phyloP scores from a whole-genome alignment of 23 tunicate species.

The Oikopleura dioica region DNA sequence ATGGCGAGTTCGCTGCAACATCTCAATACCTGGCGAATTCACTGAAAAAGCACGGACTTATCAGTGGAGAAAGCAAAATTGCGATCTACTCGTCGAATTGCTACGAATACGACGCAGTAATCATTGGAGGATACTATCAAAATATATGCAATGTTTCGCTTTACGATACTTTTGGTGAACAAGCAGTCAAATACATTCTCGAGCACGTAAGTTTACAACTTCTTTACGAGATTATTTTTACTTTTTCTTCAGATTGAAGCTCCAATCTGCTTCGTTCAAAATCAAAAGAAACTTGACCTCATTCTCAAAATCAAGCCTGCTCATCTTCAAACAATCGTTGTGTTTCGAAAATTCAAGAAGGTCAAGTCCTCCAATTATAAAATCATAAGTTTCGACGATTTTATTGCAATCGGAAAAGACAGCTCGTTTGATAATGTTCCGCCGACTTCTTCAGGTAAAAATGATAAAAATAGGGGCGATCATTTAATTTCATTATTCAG shows the following conservation, averaged over 20 bases:
- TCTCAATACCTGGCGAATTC: too few species aligned
- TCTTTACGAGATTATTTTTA: too few species aligned
- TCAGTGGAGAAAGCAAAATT: too few species aligned
- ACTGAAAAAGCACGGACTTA: too few species aligned
- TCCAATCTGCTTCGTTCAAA: neutral
- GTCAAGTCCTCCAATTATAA: too few species aligned
- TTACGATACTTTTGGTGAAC: conserved; percentile 75
- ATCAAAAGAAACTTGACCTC: neutral
- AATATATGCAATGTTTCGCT: conserved; percentile 27
- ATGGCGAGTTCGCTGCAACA: too few species aligned
- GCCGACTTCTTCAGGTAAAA: neutral
- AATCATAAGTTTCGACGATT: neutral
- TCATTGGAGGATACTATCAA: neutral
- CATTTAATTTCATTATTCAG: too few species aligned
- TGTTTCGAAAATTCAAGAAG: too few species aligned
- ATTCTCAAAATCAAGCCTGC: neutral
- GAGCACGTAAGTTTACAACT: too few species aligned
- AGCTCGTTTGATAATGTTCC: neutral
- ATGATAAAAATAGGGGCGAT: too few species aligned
- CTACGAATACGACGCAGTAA: neutral
- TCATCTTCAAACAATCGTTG: neutral
- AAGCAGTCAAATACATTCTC: conserved; percentile 38
- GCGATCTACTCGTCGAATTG: neutral
- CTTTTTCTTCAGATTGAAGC: neutral
- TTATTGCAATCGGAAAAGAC: neutral